phyloP scores from a whole-genome alignment of 2,888 invertebrate species.

The Scaptomyza polygonia region DNA sequence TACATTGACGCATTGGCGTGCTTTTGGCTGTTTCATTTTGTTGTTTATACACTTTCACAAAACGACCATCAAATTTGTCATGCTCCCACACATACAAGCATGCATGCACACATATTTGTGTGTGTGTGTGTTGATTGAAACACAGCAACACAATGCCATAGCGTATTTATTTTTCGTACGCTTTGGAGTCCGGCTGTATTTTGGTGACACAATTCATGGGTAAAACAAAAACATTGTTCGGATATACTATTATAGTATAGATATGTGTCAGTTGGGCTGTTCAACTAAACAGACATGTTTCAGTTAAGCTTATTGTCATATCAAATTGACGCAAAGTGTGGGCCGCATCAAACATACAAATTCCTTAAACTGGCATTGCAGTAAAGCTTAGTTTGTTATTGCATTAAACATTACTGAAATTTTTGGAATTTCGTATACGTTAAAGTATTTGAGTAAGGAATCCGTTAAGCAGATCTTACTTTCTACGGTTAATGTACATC shows the following conservation, averaged over 20 bases:
- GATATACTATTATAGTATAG: conserved; percentile 15
- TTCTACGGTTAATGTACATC: background rate
- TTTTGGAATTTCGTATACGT: background rate
- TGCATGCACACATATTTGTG: conserved; percentile 6
- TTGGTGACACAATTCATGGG: conserved; percentile 70
- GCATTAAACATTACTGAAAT: background rate
- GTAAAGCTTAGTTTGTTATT: background rate
- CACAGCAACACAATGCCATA: conserved; percentile 29
- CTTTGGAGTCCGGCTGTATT: conserved; percentile 30
- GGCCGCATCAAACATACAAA: conserved; percentile 41
- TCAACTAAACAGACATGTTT: conserved; percentile 41
- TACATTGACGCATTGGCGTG: conserved; percentile 30
- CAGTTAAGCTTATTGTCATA: conserved; percentile 66
- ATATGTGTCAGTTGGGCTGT: conserved; percentile 25
- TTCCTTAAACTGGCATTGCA: conserved; percentile 12
- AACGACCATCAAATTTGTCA: conserved; percentile 54
- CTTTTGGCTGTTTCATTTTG: conserved; percentile 10
- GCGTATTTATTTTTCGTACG: conserved; percentile 61
- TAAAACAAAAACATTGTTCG: conserved; percentile 62
- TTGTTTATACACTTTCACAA: conserved; percentile 27
- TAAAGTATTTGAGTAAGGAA: background rate
- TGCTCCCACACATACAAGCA: conserved; percentile 9
- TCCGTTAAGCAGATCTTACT: background rate
- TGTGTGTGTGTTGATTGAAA: conserved; percentile 44
- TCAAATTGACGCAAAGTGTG: conserved; percentile 46